These are phyloP conservation scores for Steinernema hermaphroditum DNA, from an alignment of 2,888 invertebrate genomes.

Conservation along the genomic window DNA sequence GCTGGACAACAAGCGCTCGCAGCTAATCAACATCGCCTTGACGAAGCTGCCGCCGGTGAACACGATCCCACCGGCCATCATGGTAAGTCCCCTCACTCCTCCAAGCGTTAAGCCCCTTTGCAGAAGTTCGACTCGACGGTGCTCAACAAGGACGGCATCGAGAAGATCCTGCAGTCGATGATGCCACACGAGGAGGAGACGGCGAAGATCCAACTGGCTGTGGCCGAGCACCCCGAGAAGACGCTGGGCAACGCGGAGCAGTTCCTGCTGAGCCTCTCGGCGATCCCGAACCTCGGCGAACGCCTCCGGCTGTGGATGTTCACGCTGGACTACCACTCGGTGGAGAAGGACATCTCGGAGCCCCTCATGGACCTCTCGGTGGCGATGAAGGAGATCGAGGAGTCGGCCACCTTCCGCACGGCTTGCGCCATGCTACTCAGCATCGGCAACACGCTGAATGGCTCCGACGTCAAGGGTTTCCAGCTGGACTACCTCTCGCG, in stretches of 20 bases:
- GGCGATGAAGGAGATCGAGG: constrained; percentile 86
- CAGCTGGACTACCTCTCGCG: constrained; percentile 94
- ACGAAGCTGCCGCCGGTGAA: constrained; percentile 95
- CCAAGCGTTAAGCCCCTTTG: constrained; percentile 69
- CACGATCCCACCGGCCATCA: constrained; percentile 90
- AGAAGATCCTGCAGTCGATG: constrained; percentile 91
- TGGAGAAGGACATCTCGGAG: constrained; percentile 96
- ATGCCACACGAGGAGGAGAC: constrained; percentile 87
- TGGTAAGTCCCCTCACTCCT: constrained; percentile 41
- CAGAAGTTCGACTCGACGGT: constrained; percentile 98
- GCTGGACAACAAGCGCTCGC: constrained; percentile 92
- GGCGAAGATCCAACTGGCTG: constrained; percentile 75
- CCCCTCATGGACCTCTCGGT: constrained; percentile 97
- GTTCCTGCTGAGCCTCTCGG: constrained; percentile 91
- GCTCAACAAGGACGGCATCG: constrained; percentile 81
- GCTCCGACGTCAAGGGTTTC: constrained; percentile 87
- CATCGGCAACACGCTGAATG: constrained; percentile 94
- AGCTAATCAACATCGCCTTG: constrained; percentile 98
- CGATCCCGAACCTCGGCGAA: constrained; percentile 87
- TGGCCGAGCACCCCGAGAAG: constrained; percentile 84
- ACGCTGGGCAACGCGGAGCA: constrained; percentile 95
- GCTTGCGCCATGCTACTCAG: constrained; percentile 89
- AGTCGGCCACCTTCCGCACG: constrained; percentile 89
- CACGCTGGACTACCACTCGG: constrained; percentile 94
- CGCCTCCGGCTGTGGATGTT: constrained; percentile 94